A percentile compares a stretch with the other conserved stretches of the same genome.
phyloP scores from a whole-genome alignment of 2,888 invertebrate genomes.

The Perithous albicinctus region DNA sequence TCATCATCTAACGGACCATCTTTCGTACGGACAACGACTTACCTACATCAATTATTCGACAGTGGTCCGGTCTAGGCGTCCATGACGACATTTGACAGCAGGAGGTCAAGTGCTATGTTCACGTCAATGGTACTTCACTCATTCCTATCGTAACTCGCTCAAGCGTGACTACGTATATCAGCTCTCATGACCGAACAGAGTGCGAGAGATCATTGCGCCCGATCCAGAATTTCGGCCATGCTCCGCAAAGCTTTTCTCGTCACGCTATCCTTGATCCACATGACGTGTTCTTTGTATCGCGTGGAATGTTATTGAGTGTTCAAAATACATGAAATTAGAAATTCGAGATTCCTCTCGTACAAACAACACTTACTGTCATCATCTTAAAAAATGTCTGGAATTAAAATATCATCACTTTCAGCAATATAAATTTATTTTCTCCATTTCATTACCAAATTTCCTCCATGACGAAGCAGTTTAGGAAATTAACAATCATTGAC shows the following conservation, averaged over 20 bases:
- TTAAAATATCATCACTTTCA: neutral
- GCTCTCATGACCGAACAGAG: slow-evolving; percentile 65
- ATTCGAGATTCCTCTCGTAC: slow-evolving; percentile 21
- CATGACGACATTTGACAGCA: slow-evolving; percentile 81
- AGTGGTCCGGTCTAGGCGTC: slow-evolving; percentile 70
- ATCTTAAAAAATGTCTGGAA: slow-evolving; percentile 4
- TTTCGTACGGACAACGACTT: slow-evolving; percentile 72
- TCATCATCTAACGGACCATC: slow-evolving; percentile 52
- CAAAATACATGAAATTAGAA: slow-evolving; percentile 37
- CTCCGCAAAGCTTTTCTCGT: slow-evolving; percentile 41
- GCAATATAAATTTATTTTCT: too few species aligned
- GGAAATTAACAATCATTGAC: too few species aligned
- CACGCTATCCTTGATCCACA: slow-evolving; percentile 36
- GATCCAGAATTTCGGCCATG: slow-evolving; percentile 73
- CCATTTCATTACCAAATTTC: too few species aligned
- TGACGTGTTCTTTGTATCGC: slow-evolving; percentile 56
- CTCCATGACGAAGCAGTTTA: too few species aligned
- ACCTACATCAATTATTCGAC: slow-evolving; percentile 81
- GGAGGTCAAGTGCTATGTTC: slow-evolving; percentile 81
- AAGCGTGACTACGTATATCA: slow-evolving; percentile 53
- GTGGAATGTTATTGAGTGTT: slow-evolving; percentile 56
- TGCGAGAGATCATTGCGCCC: slow-evolving; percentile 25
- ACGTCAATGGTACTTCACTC: slow-evolving; percentile 82
- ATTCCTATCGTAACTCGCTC: slow-evolving; percentile 79
- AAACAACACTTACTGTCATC: slow-evolving; percentile 4